A percentile compares a stretch with the other conserved stretches of the same genome.
Conservation (phyloP, 2,888 invertebrate genomes). For the Eulithis testata region DNA sequence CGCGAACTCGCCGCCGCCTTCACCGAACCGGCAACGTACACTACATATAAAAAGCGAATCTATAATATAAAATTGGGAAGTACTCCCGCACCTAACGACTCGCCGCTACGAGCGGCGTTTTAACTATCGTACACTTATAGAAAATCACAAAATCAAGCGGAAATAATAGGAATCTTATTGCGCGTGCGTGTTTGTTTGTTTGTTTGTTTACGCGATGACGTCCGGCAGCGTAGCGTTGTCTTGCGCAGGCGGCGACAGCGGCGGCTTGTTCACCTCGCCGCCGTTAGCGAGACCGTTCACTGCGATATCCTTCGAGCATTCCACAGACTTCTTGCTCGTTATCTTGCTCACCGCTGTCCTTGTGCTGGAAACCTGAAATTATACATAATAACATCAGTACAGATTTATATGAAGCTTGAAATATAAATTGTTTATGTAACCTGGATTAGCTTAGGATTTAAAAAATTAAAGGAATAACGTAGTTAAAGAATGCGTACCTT, state of each 20-base stretch:
- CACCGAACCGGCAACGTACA: conserved; percentile 65
- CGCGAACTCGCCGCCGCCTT: conserved; percentile 42
- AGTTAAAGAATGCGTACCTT: conserved; percentile 57
- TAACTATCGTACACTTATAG: conserved; percentile 82
- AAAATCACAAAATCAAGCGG: conserved; percentile 84
- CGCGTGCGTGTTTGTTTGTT: conserved; percentile 17
- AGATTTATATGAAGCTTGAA: no score
- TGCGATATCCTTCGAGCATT: conserved; percentile 41
- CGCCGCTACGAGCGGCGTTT: conserved; percentile 69
- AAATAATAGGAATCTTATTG: conserved; percentile 76
- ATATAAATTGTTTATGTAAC: no score
- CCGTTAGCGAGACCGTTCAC: conserved; percentile 51
- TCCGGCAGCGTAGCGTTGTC: conserved; percentile 76
- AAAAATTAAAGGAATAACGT: no score
- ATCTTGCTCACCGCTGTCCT: conserved; percentile 58
- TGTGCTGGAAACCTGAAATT: conserved; percentile 36
- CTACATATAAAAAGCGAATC: conserved; percentile 78
- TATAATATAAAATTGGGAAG: conserved; percentile 81
- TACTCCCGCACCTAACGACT: conserved; percentile 79
- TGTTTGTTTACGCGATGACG: conserved; percentile 70
- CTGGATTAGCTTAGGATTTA: no score
- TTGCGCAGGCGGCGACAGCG: conserved; percentile 78
- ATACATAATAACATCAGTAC: background rate
- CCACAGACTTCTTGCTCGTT: conserved; percentile 50
- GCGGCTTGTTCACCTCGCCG: conserved; percentile 65